Percentiles rank a stretch among this genome's conserved stretches.
phyloP scores from a whole-genome alignment of 2,113 vertebrate species.

The Lepidothrix coronata region DNA sequence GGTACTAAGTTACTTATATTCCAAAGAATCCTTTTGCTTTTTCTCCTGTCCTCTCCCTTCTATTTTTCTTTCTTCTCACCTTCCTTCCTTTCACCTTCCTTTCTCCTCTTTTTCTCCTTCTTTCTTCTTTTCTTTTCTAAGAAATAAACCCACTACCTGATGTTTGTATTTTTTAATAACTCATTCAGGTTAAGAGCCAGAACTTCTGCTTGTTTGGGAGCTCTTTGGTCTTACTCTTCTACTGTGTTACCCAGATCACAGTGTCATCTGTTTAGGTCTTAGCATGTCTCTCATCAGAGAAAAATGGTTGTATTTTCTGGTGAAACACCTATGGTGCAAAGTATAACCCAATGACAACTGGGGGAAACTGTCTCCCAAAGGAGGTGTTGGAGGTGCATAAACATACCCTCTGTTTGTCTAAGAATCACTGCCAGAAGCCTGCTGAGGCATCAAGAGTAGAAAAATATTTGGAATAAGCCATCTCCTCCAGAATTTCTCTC shows the following conservation, averaged over 20 bases:
- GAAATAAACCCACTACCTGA: not conserved
- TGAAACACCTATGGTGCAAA: constrained; percentile 37
- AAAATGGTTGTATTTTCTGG: constrained; percentile 54
- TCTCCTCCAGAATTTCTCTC: constrained; percentile 48
- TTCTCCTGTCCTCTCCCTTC: not conserved
- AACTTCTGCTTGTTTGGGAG: not conserved
- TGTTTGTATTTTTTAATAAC: not conserved
- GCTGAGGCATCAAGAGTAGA: constrained; percentile 64
- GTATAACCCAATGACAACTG: constrained; percentile 26
- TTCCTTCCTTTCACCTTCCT: not conserved
- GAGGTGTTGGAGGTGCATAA: constrained; percentile 48
- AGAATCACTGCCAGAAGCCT: constrained; percentile 49
- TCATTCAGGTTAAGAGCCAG: not conserved
- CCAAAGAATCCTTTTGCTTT: not conserved
- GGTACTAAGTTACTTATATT: not conserved
- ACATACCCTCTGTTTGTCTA: constrained; percentile 55
- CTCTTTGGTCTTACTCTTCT: not conserved
- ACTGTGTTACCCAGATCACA: not conserved
- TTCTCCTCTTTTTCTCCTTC: not conserved
- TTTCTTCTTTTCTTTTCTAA: not conserved
- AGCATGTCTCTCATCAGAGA: not conserved
- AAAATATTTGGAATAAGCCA: constrained; percentile 61
- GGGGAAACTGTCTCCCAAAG: constrained; percentile 46
- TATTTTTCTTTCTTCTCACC: not conserved
- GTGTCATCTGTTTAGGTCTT: constrained; percentile 32